These are phyloP conservation scores for Bufo gargarizans DNA, from an alignment of 2,113 vertebrate species.

Conservation along the genomic window DNA sequence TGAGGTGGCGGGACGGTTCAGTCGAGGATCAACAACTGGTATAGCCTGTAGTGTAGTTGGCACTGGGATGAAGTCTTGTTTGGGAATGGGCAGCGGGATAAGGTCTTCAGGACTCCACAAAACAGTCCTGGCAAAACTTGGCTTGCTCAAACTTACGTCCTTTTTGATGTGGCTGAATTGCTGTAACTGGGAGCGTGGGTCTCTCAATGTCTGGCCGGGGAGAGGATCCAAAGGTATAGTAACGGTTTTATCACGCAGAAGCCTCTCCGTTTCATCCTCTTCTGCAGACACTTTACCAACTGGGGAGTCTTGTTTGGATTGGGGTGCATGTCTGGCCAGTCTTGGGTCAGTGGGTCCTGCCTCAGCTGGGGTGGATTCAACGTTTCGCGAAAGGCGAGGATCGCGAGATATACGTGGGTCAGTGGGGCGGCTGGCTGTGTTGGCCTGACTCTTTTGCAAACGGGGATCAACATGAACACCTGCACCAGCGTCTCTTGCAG, in stretches of 20 bases:
- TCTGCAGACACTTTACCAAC: conserved; percentile 65
- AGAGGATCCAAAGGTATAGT: conserved; percentile 85
- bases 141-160: conserved; percentile 81
- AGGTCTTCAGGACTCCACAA: conserved; percentile 93
- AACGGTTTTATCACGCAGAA: conserved; percentile 83
- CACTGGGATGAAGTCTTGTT: conserved; percentile 82
- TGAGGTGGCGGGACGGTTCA: conserved; percentile 70
- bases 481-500: conserved; percentile 54
- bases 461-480: conserved; percentile 76
- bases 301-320: conserved; percentile 60
- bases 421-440: conserved; percentile 65
- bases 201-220: conserved; percentile 79
- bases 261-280: conserved; percentile 87
- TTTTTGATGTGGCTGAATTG: conserved; percentile 96
- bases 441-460: conserved; percentile 74
- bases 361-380: conserved; percentile 75
- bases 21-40: conserved; percentile 75
- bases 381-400: conserved; percentile 78
- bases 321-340: conserved; percentile 65
- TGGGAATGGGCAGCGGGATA: conserved; percentile 85
- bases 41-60: conserved; percentile 82
- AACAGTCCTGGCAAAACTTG: conserved; percentile 81
- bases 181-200: conserved; percentile 86
- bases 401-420: conserved; percentile 84
- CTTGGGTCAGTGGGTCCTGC: conserved; percentile 73